These are phyloP conservation scores for Branchellion lobata DNA, from an alignment of 2,888 invertebrate species.

Conservation along the genomic window DNA sequence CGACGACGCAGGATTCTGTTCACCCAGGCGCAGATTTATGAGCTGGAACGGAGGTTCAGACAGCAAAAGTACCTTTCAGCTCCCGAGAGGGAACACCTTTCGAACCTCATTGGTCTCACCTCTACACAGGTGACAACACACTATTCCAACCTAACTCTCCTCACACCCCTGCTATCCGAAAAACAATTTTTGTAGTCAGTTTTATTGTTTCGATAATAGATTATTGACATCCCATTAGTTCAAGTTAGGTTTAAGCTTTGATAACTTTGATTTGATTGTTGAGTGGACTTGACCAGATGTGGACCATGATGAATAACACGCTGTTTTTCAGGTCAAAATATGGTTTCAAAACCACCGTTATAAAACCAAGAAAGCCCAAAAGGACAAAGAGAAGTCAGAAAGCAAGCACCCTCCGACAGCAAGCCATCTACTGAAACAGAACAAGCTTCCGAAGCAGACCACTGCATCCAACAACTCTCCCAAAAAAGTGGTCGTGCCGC, in stretches of 20 bases:
- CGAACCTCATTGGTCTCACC: conserved; percentile 89
- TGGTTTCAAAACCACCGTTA: conserved; percentile 59
- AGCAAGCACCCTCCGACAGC: conserved; percentile 14
- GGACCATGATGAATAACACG: too few species aligned
- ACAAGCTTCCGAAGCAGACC: neutral
- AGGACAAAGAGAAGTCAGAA: conserved; percentile 60
- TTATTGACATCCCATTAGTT: too few species aligned
- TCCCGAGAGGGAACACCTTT: conserved; percentile 92
- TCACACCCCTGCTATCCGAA: too few species aligned
- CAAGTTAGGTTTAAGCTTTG: too few species aligned
- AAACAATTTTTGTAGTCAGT: too few species aligned
- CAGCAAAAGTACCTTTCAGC: conserved; percentile 96
- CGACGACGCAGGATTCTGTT: conserved; percentile 87
- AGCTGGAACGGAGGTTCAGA: conserved; percentile 91
- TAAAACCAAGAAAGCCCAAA: conserved; percentile 55
- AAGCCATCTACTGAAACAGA: neutral
- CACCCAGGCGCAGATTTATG: conserved; percentile 83
- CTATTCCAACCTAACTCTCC: too few species aligned
- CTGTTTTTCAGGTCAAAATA: conserved; percentile 65
- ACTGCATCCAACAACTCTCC: conserved; percentile 53
- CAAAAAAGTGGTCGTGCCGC: conserved; percentile 61
- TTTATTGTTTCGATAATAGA: too few species aligned
- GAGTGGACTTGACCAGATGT: too few species aligned
- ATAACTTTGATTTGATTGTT: too few species aligned
- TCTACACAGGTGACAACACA: conserved; percentile 93